Evolutionary conservation across 2,888 invertebrate species (phyloP).

Genomic region (Panopea generosa): DNA sequence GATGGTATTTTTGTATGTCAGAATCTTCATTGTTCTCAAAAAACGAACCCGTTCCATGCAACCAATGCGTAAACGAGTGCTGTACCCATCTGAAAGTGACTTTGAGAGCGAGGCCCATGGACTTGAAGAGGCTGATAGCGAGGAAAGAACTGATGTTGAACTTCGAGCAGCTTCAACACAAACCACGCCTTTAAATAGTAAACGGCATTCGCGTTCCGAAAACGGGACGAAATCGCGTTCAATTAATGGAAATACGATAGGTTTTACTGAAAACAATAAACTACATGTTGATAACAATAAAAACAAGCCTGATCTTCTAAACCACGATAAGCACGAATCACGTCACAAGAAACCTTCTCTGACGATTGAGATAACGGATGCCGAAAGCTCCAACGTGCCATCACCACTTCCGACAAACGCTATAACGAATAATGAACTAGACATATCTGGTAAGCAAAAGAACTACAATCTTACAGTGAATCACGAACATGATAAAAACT

Average conservation of each 20-base stretch:
- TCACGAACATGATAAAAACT: constrained; percentile 34
- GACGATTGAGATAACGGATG: constrained; percentile 54
- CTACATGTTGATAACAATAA: constrained; percentile 33
- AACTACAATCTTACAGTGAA: constrained; percentile 57
- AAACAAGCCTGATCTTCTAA: constrained; percentile 15
- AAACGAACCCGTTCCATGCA: constrained; percentile 76
- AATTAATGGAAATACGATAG: constrained; percentile 22
- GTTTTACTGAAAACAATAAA: constrained; percentile 13
- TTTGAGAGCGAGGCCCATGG: constrained; percentile 64
- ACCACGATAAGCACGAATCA: constrained; percentile 13
- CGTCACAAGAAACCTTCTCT: constrained; percentile 23
- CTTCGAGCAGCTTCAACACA: constrained; percentile 57
- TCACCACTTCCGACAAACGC: constrained; percentile 9
- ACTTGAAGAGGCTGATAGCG: constrained; percentile 54
- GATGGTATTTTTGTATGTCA: constrained; percentile 83
- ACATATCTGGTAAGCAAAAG: constrained; percentile 34
- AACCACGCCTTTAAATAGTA: constrained; percentile 52
- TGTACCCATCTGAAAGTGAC: constrained; percentile 66
- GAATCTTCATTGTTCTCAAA: constrained; percentile 83
- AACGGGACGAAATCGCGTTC: constrained; percentile 19
- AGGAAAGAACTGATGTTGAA: constrained; percentile 57
- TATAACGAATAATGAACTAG: constrained; percentile 5
- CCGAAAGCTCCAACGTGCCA: constrained; percentile 33
- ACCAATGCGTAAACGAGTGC: constrained; percentile 56
- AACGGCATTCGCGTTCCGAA: constrained; percentile 14